Percentiles rank a stretch among this genome's conserved stretches.
Conservation (phyloP, 53 echinoderm and acorn worm species). For the Holothuria scabra region DNA sequence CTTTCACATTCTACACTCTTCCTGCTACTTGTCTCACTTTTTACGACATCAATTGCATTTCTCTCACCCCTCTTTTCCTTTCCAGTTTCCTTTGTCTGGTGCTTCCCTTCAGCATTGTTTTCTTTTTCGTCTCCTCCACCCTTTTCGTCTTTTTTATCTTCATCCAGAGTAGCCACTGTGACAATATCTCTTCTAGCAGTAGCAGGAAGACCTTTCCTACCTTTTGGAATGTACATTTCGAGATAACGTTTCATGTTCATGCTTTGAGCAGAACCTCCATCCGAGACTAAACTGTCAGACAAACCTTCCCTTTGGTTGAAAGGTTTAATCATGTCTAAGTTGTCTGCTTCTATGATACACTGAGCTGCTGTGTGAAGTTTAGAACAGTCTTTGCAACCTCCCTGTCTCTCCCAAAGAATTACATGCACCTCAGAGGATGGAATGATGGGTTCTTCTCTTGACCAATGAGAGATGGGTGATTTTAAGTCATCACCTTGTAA, state of each 20-base stretch:
- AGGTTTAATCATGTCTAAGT: neutral
- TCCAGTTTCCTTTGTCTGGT: neutral
- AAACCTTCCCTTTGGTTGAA: neutral
- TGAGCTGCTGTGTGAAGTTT: conserved; percentile 17
- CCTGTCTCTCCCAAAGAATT: conserved; percentile 78
- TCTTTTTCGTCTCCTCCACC: neutral
- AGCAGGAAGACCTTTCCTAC: neutral
- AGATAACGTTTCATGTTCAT: neutral
- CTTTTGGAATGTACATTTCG: conserved; percentile 7
- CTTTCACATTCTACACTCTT: no score
- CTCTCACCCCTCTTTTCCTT: neutral
- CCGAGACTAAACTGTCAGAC: no score
- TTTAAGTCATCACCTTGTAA: conserved; percentile 88
- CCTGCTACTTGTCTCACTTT: no score
- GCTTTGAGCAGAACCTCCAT: neutral
- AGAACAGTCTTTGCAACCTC: conserved; percentile 58
- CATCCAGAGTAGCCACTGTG: neutral
- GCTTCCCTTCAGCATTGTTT: neutral
- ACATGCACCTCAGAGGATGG: conserved; percentile 88
- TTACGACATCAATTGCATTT: no score
- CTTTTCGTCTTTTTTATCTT: neutral
- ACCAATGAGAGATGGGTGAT: conserved; percentile 68
- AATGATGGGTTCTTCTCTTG: conserved; percentile 56
- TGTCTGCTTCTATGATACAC: neutral
- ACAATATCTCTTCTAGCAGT: no score